Base-by-base conservation (phyloP, 2,888 invertebrate genomes). In the Cerceris rybyensis region DNA sequence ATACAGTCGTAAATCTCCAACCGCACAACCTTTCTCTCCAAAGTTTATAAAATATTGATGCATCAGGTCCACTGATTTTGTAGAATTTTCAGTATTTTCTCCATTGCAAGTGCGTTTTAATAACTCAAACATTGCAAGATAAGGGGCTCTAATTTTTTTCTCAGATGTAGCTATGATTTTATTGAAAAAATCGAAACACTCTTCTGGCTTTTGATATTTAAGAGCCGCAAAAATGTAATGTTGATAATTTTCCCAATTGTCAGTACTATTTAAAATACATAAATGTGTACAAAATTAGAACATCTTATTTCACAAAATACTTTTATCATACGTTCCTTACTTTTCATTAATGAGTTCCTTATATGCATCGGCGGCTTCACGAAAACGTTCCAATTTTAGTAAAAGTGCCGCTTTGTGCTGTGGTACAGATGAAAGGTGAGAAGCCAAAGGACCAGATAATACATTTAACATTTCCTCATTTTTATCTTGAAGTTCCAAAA, bases 11-110 rank as follows among this genome's bases (percentile, higher is more conserved):
- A 98, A 93, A 91, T 99, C 98, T 8, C 95, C 95, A 75, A 97
- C 96, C 76, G 97, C 97, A 92, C 98, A 98, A 0, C 96, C 95
- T 89, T 98, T 98, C 87, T 96, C 95, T 2, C 98, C 98, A 93
- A 98, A 98, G 83, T 95, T 94, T 57, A 93, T 90, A 83, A 97
- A 96, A 93, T 98, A 98, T 86, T 96, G 95, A 77, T 96, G 93
- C 90, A 98, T 95, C 46, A 96, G 92, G 39, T 96, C 95, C 13
- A 95, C 93, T 14, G 95, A 94, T 87, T 96, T 80, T 1, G 68
- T 54, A 43, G 78, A 82, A 67, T 83, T 84, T 17, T 87, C 84
- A 17, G 84, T 76, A 89, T 92, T 79, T 49, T 83, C 80, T 13
- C 83, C 76, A 93, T 92, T 55, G 93, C 93, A 8, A 93, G 93